phyloP scores from a whole-genome alignment of 2,888 invertebrate genomes.

The Lycaena phlaeas region DNA sequence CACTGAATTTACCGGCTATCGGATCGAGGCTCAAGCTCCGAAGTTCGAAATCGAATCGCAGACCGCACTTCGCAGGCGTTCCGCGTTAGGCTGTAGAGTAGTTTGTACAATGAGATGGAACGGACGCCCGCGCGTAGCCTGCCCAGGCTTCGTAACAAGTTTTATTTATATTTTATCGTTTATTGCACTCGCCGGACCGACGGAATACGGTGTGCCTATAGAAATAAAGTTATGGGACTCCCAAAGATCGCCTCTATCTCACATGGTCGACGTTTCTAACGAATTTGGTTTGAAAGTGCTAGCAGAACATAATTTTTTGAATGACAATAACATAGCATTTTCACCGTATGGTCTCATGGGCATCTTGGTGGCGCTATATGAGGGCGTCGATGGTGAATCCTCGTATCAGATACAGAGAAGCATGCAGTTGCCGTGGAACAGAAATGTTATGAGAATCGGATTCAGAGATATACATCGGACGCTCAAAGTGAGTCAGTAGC shows the following conservation, averaged over 20 bases:
- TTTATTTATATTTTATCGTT: constrained; percentile 29
- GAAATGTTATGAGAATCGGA: constrained; percentile 82
- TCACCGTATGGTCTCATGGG: constrained; percentile 88
- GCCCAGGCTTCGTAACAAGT: constrained; percentile 22
- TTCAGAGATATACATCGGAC: constrained; percentile 87
- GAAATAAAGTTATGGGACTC: constrained; percentile 63
- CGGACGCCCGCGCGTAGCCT: constrained; percentile 37
- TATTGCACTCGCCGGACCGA: constrained; percentile 21
- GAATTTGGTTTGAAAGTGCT: constrained; percentile 80
- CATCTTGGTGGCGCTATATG: constrained; percentile 83
- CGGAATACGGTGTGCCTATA: constrained; percentile 49
- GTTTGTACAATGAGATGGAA: constrained; percentile 46
- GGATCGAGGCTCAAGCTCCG: too few species aligned
- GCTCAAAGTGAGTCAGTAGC: constrained; percentile 76
- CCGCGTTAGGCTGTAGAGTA: constrained; percentile 32
- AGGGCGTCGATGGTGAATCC: constrained; percentile 83
- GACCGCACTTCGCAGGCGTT: too few species aligned
- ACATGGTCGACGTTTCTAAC: constrained; percentile 87
- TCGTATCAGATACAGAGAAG: constrained; percentile 80
- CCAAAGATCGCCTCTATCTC: constrained; percentile 74
- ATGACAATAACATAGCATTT: constrained; percentile 86
- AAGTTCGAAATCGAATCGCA: too few species aligned
- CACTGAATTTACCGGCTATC: too few species aligned
- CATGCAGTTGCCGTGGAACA: constrained; percentile 80
- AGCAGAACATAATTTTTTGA: constrained; percentile 79